A percentile compares a stretch with the other conserved stretches of the same genome.
Evolutionary conservation across 2,797 vertebrate genomes (phyloP).

Genomic region (Sternotherus odoratus): DNA sequence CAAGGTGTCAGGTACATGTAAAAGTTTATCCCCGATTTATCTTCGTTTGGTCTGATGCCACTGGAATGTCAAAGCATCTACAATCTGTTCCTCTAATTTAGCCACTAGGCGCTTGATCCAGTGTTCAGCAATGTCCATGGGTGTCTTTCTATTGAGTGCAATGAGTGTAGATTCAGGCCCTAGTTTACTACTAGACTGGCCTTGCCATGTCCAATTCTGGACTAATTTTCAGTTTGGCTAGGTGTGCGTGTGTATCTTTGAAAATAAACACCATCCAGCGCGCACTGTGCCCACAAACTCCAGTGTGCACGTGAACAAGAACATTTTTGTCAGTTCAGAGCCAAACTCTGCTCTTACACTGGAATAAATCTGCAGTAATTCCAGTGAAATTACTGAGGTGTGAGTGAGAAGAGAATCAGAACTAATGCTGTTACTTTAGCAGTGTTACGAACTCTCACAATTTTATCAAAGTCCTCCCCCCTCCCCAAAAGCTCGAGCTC

Average conservation of each 20-base stretch:
- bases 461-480: neutral
- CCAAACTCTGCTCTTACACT: neutral
- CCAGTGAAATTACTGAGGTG: neutral
- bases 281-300: neutral
- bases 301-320: neutral
- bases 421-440: neutral
- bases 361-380: neutral
- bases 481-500: accelerated
- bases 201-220: neutral
- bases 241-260: neutral
- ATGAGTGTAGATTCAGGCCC: neutral
- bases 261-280: neutral
- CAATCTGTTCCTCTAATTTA: neutral
- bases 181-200: neutral
- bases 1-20: neutral
- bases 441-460: neutral
- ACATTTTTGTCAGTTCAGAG: neutral
- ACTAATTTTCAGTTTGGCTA: neutral
- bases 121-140: too few species aligned
- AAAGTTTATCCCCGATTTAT: neutral
- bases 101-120: neutral
- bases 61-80: neutral
- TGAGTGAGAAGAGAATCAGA: neutral
- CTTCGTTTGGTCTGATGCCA: neutral
- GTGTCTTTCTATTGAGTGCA: neutral